These are phyloP conservation scores for Tapirus indicus DNA, from an alignment of 2,797 vertebrate genomes.

Conservation along the genomic window DNA sequence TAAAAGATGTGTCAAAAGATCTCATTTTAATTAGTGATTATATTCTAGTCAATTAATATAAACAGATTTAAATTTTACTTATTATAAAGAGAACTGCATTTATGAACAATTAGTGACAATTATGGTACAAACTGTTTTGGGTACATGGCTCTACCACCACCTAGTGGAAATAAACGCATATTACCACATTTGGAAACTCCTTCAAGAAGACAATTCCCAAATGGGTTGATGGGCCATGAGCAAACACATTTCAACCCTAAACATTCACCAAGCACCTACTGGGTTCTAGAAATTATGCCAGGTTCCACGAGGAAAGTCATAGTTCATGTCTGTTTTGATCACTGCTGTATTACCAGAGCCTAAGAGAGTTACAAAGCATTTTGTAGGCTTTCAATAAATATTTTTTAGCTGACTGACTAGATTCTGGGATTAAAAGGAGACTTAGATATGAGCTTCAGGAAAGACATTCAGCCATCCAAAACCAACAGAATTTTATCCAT, in stretches of 20 bases:
- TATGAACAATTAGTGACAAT: constrained; percentile 66
- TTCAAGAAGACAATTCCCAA: constrained; percentile 37
- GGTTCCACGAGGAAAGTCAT: neutral
- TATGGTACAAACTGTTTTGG: neutral
- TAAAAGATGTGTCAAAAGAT: constrained; percentile 44
- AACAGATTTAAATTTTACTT: constrained; percentile 67
- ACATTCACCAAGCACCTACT: neutral
- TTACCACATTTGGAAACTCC: constrained; percentile 25
- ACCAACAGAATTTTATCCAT: neutral
- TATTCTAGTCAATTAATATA: constrained; percentile 53
- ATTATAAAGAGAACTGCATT: constrained; percentile 63
- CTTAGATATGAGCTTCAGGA: neutral
- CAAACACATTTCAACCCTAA: neutral
- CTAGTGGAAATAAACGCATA: constrained; percentile 66
- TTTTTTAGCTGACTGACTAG: constrained; percentile 5
- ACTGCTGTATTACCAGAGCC: neutral
- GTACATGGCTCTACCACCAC: constrained; percentile 65
- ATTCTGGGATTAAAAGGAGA: neutral
- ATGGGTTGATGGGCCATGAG: neutral
- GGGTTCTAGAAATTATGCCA: neutral
- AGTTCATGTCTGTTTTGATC: neutral
- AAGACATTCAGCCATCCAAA: constrained; percentile 62
- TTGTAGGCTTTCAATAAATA: neutral
- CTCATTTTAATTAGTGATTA: constrained; percentile 65
- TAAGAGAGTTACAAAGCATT: neutral